Conservation (phyloP, 2,888 invertebrate species). For the Orthosia gothica region DNA sequence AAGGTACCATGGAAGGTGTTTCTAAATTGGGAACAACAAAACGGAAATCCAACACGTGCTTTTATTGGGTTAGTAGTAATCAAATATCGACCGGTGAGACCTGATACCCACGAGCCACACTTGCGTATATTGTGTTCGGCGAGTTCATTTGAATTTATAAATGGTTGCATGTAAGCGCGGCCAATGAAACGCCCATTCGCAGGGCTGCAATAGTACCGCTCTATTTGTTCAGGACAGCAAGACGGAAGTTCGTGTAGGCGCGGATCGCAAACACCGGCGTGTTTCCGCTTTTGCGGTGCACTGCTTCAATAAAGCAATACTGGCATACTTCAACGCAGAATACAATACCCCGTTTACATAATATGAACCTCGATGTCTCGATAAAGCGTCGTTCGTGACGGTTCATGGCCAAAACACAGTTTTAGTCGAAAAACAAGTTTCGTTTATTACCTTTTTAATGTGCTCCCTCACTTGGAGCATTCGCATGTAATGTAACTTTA, state of each 20-base stretch:
- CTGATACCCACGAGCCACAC: conserved; percentile 56
- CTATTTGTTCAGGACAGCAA: conserved; percentile 85
- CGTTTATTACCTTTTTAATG: conserved; percentile 9
- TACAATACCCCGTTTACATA: conserved; percentile 25
- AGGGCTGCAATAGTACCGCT: conserved; percentile 78
- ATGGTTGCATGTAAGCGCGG: conserved; percentile 80
- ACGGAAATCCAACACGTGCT: conserved; percentile 61
- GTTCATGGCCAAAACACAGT: conserved; percentile 15
- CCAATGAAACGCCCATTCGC: conserved; percentile 79
- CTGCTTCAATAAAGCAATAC: conserved; percentile 65
- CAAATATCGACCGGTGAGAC: conserved; percentile 62
- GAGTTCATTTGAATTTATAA: conserved; percentile 83
- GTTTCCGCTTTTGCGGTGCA: conserved; percentile 78
- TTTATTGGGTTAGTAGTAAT: conserved; percentile 66
- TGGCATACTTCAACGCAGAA: conserved; percentile 56
- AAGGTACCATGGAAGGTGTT: conserved; percentile 44
- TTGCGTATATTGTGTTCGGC: conserved; percentile 57
- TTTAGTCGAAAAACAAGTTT: conserved; percentile 29
- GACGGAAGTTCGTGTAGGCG: conserved; percentile 86
- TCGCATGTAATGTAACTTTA: no score
- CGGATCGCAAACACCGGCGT: conserved; percentile 82
- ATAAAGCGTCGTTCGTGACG: conserved; percentile 64
- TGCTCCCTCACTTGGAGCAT: no score
- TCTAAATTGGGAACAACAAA: conserved; percentile 55
- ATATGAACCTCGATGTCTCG: conserved; percentile 58